phyloP scores from a whole-genome alignment of 2,113 vertebrate species.

The Neomonachus schauinslandi region DNA sequence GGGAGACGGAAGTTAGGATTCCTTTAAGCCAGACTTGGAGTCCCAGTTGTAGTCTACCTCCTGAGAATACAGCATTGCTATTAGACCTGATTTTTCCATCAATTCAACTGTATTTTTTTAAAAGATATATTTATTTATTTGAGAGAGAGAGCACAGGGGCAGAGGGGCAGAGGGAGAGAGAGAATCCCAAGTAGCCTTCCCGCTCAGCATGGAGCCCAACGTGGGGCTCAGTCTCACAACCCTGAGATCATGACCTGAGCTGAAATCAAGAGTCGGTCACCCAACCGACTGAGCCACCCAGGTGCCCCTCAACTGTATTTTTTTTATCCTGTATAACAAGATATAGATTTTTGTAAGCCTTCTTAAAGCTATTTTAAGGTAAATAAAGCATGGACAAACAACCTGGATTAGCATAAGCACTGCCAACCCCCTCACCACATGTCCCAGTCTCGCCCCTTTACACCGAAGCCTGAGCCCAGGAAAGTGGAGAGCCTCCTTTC shows the following conservation, averaged over 20 bases:
- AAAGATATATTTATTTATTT: background rate
- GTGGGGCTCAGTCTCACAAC: background rate
- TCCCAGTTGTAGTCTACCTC: background rate
- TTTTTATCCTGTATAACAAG: background rate
- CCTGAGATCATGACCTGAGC: background rate
- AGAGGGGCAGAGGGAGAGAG: background rate
- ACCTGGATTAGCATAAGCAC: background rate
- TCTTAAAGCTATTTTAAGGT: background rate
- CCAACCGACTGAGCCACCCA: background rate
- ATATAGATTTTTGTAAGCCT: background rate
- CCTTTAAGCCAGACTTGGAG: background rate
- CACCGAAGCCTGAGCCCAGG: background rate
- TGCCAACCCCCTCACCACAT: rapidly evolving
- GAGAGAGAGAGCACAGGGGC: background rate
- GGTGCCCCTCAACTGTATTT: background rate
- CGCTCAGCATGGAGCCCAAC: background rate
- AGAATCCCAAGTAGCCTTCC: background rate
- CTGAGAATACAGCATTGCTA: background rate
- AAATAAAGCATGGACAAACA: background rate
- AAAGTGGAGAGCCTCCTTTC: background rate
- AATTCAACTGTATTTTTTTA: background rate
- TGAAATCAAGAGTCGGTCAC: background rate
- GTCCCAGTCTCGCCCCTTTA: background rate
- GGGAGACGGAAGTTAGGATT: background rate
- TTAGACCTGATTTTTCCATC: background rate